A percentile compares a stretch with the other conserved stretches of the same genome.
These are phyloP conservation scores for Hirudo medicinalis DNA, from an alignment of 1,140 invertebrate species.

Conservation along the genomic window DNA sequence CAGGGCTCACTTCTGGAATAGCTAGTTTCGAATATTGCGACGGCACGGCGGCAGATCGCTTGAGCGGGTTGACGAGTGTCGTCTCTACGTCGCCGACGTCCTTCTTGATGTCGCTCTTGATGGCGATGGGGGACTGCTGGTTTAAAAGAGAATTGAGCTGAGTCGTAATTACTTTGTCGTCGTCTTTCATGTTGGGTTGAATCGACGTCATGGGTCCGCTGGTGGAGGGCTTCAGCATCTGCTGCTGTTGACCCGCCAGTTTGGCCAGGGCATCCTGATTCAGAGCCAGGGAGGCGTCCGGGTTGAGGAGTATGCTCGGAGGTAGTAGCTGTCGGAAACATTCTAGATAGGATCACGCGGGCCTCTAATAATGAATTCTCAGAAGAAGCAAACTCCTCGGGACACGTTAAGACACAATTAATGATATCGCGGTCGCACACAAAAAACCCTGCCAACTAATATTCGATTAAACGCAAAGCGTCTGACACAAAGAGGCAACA, in stretches of 20 bases:
- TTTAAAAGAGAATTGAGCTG: background rate
- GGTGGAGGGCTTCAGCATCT: constrained; percentile 27
- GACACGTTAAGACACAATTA: background rate
- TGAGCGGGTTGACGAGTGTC: no score
- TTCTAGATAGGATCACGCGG: background rate
- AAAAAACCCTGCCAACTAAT: background rate
- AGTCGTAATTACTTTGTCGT: background rate
- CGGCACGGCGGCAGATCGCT: no score
- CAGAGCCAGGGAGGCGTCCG: constrained; percentile 32
- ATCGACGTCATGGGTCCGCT: constrained; percentile 24
- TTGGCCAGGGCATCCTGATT: constrained; percentile 17
- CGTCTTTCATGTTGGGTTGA: background rate
- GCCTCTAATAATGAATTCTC: constrained; percentile 5
- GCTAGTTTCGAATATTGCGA: no score
- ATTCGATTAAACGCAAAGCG: background rate
- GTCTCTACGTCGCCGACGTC: no score
- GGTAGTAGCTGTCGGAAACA: constrained; percentile 26
- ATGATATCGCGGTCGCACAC: background rate
- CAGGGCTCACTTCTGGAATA: no score
- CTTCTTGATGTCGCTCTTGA: no score
- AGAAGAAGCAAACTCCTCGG: background rate
- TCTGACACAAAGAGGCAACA: no score
- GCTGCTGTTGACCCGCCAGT: constrained; percentile 38
- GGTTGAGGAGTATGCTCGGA: constrained; percentile 33
- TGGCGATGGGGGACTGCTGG: no score